phyloP scores from a whole-genome alignment of 2,888 invertebrate species.

The Caenorhabditis sp. region DNA sequence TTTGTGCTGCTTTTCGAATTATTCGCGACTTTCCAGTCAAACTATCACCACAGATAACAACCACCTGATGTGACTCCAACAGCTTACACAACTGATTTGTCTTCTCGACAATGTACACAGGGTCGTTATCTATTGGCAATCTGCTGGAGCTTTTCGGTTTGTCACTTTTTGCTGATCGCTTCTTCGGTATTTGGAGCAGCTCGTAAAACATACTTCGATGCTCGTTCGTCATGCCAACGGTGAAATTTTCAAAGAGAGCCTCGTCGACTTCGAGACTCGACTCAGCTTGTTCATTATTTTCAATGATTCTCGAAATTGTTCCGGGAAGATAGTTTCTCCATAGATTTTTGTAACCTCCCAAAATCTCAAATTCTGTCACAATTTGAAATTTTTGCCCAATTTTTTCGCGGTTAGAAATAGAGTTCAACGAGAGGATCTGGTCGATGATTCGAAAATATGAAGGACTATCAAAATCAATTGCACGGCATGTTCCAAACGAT shows the following conservation, averaged over 20 bases:
- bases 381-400: constrained; percentile 22
- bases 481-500: constrained; percentile 12
- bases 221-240: constrained; percentile 11
- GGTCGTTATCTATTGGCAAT: not conserved
- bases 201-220: constrained; percentile 11
- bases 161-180: constrained; percentile 3
- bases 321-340: constrained; percentile 17
- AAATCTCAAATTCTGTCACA: constrained; percentile 20
- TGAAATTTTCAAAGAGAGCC: constrained; percentile 7
- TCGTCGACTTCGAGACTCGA: constrained; percentile 9
- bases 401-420: constrained; percentile 26
- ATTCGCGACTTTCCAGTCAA: constrained; percentile 25
- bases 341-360: not conserved
- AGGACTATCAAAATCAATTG: not conserved
- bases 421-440: constrained; percentile 19
- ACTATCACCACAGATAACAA: constrained; percentile 22
- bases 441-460: constrained; percentile 14
- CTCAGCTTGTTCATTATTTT: constrained; percentile 10
- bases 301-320: constrained; percentile 4
- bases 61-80: constrained; percentile 23
- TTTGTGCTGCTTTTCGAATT: constrained; percentile 18
- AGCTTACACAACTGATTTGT: constrained; percentile 12
- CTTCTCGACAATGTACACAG: constrained; percentile 11
- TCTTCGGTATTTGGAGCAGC: constrained; percentile 5
- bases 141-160: constrained; percentile 17